Conservation (phyloP, 1,140 invertebrate species). For the Penaeus indicus region DNA sequence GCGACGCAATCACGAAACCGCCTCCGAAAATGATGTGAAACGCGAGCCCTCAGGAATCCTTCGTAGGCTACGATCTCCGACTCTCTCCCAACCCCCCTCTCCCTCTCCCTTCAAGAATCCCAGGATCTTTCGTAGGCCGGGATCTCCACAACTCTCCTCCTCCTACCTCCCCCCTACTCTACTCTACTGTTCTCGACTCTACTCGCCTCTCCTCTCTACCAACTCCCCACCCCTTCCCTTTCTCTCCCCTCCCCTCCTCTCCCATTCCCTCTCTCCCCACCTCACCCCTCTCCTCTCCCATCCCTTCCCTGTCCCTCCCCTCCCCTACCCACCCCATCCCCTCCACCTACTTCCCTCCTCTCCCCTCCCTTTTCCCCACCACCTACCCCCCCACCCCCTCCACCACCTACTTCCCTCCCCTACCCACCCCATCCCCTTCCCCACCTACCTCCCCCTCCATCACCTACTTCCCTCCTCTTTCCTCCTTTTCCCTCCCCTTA, state of each 20-base stretch:
- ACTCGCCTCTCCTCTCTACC: neutral
- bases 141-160: neutral
- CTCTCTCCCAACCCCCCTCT: no score
- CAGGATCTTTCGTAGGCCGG: no score
- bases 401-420: neutral
- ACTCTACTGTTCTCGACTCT: neutral
- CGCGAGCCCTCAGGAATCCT: no score
- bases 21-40: no score
- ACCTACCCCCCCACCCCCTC: neutral
- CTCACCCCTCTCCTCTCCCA: neutral
- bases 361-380: no score
- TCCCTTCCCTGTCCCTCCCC: neutral
- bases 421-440: neutral
- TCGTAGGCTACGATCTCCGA: no score
- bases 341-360: neutral
- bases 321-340: neutral
- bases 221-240: neutral
- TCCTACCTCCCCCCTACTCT: slow-evolving; percentile 4
- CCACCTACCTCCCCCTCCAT: neutral
- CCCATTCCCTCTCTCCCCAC: neutral
- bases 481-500: no score
- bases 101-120: no score
- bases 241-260: neutral
- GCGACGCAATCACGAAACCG: no score
- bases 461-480: no score